Evolutionary conservation across 2,888 invertebrate species (phyloP), one percentile per base, ranked within the genome.

Genomic region (Busseola fusca): DNA sequence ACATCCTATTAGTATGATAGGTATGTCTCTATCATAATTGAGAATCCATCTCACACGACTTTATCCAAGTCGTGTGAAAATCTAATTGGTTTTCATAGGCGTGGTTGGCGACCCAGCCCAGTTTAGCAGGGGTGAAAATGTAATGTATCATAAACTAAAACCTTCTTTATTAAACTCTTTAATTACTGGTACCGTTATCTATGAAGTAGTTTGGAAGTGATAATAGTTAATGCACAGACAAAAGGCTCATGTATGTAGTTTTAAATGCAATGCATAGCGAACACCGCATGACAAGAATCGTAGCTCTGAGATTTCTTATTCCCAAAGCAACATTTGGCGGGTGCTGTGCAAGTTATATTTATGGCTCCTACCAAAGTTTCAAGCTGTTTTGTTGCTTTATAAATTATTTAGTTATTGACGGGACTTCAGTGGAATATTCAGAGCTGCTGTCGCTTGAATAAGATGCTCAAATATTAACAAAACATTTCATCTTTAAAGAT

Each of bases 341-440:
- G 30, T 27, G 21, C 45, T 54, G 77, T 37, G 45, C 77, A 76
- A 73, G 74, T 74, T 60, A 77, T 60, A 77, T 77, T 58, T 30
- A 77, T 59, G 18, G 18, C 45, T 48, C 10, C 58, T 34, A 14
- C 52, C 30, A 30, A 74, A 74, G 71, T 74, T 74, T 59, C 18
- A 52, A 70, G 71, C 45, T 77, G 76, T 73, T 76, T 52, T 58
- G 77, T 48, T 74, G 37, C 70, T 59, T 70, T 77, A 59, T 73
- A 59, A 59, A 70, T 76, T 52, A 73, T 59, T 76, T 30, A 52
- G 30, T 67, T 57, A 69, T 45, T 70, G 58, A 52, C 21, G 25
- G 16, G 1, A 16, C 45, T 76, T 59, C 25, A 14, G 37, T 59
- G 21, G 18, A 74, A 74, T 59, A 70, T 70, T 59, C 70, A 69